These are phyloP conservation scores for Selene dorsalis DNA, from an alignment of 2,797 vertebrate genomes.

Conservation along the genomic window DNA sequence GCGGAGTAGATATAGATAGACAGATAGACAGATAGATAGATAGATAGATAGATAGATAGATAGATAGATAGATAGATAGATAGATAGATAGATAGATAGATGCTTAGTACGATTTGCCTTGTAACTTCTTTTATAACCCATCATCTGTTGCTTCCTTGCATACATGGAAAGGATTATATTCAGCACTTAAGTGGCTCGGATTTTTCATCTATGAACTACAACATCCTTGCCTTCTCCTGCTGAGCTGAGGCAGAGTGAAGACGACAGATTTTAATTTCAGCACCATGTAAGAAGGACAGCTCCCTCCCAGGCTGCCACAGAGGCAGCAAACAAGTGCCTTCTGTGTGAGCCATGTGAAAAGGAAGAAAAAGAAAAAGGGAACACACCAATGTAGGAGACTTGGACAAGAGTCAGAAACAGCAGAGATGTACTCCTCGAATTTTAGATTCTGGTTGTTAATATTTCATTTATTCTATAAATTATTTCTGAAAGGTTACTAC, in stretches of 20 bases:
- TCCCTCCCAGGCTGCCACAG: conserved; percentile 61
- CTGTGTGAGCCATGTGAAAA: conserved; percentile 44
- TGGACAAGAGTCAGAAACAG: neutral
- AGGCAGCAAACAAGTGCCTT: conserved; percentile 59
- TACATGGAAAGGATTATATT: conserved; percentile 16
- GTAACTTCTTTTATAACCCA: neutral
- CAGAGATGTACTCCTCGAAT: conserved; percentile 12
- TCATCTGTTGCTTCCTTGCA: conserved; percentile 60
- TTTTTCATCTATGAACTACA: conserved; percentile 29
- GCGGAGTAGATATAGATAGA: conserved; percentile 1
- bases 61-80: conserved; percentile 20
- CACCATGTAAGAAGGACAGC: conserved; percentile 76
- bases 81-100: neutral
- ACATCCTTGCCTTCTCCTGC: conserved; percentile 12
- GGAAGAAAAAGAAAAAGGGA: neutral
- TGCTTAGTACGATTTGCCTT: neutral
- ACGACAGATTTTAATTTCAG: conserved; percentile 75
- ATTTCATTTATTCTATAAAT: neutral
- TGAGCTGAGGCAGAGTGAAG: conserved; percentile 33
- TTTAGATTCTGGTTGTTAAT: neutral
- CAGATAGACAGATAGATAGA: conserved; percentile 8
- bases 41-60: neutral
- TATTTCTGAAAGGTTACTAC: conserved; percentile 28
- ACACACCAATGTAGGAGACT: conserved; percentile 13
- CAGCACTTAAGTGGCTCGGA: conserved; percentile 20